Base-by-base conservation (phyloP, 2,888 invertebrate genomes). In the Reticulitermes lucifugus region DNA sequence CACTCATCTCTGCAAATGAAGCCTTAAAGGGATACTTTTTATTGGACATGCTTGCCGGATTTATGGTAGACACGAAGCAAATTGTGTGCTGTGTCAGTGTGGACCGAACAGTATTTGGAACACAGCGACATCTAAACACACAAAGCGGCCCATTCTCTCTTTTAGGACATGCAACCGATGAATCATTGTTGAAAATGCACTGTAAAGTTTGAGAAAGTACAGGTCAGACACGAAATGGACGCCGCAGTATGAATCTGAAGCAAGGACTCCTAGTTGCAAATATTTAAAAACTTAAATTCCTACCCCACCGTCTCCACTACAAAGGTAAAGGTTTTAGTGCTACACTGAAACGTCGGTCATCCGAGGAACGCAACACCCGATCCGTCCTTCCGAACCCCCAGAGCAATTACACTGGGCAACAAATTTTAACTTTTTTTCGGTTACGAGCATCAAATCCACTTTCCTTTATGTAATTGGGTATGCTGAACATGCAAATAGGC, bases 1-100 rank as follows among this genome's bases (percentile, higher is more conserved):
- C 46, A 77, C 51, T 77, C 77, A 51, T 77, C 77, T 77, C 46
- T n/a, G 46, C 18, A 75, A 75, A 75, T 75, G 22, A 75, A 43
- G 43, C 43, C 75, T 43, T 75, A 75, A 7, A 77, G 51, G 77
- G 51, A n/a, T 46, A 51, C n/a, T 46, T 7, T 51, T n/a, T 77
- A 2, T 22, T n/a, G 3, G 12, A 46, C 46, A n/a, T n/a, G 0
- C 0, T 46, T 77, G 77, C 14, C 77, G 46, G 77, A 77, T 77
- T 77, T 77, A 77, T 77, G 43, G 29, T 51, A 77, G 9, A 29
- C 2, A 1, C 0, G 70, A 29, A 70, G 14, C 12, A 25, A 25
- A 70, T 41, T 5, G 73, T 21, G 71, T 29, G 14, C 41, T 14
- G 12, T 41, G 12, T 29, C 2, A 21, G 41, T 3, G 41, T 65